A percentile compares a stretch with the other conserved stretches of the same genome.
Conservation (phyloP, 2,797 vertebrate genomes). For the Chanos chanos region DNA sequence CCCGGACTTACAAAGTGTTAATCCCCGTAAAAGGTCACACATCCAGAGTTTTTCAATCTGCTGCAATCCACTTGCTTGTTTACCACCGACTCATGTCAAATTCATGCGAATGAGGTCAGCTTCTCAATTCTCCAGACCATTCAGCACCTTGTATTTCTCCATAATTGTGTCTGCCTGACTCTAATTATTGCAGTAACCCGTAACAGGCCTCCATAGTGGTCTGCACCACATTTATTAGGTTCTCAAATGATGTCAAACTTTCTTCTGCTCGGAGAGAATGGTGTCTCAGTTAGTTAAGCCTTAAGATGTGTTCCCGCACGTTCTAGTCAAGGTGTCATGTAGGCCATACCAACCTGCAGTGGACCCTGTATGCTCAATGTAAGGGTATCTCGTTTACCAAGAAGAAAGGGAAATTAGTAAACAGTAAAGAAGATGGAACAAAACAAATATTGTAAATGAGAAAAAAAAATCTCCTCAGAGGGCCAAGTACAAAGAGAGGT, state of each 20-base stretch:
- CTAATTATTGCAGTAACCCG: slow-evolving; percentile 64
- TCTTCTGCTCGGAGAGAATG: slow-evolving; percentile 50
- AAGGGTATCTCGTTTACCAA: neutral
- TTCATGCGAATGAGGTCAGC: slow-evolving; percentile 57
- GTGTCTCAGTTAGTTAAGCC: slow-evolving; percentile 49
- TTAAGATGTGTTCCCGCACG: slow-evolving; percentile 38
- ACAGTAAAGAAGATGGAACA: no score
- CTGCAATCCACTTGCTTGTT: slow-evolving; percentile 29
- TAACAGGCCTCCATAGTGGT: slow-evolving; percentile 51
- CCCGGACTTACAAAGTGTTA: slow-evolving; percentile 50
- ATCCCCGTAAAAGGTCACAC: slow-evolving; percentile 42
- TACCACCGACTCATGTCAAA: slow-evolving; percentile 29
- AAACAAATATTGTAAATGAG: no score
- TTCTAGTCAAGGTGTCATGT: slow-evolving; percentile 5
- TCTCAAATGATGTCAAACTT: slow-evolving; percentile 57
- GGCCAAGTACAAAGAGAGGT: no score
- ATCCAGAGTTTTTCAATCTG: slow-evolving; percentile 31
- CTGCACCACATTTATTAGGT: slow-evolving; percentile 62
- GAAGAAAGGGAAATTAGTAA: no score
- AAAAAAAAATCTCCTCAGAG: no score
- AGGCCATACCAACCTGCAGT: no score
- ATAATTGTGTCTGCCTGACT: slow-evolving; percentile 60
- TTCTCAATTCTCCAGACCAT: slow-evolving; percentile 43
- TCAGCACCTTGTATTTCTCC: slow-evolving; percentile 60
- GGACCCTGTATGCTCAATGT: neutral